Conservation (phyloP, 1,140 invertebrate species). For the Orchesella cincta region DNA sequence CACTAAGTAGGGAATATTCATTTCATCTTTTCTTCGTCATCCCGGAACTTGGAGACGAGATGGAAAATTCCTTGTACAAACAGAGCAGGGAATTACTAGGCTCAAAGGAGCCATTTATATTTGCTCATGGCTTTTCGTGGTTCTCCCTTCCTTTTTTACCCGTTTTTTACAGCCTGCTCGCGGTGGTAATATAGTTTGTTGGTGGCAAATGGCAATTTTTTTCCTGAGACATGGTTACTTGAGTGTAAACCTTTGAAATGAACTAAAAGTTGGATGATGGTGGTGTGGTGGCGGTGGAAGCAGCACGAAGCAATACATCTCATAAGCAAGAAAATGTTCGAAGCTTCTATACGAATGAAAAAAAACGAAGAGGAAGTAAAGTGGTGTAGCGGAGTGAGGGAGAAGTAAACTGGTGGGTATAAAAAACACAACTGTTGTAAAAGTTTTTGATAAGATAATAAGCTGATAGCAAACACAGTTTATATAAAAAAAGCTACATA, state of each 20-base stretch:
- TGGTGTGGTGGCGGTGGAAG: not conserved
- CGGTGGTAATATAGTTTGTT: not conserved
- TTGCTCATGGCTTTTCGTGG: slow-evolving; percentile 28
- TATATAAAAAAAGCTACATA: too few species aligned
- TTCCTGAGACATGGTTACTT: not conserved
- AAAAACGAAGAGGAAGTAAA: not conserved
- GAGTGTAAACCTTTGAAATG: not conserved
- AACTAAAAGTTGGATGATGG: not conserved
- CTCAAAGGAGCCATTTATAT: slow-evolving; percentile 28
- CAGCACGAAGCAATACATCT: not conserved
- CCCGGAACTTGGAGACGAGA: slow-evolving; percentile 13
- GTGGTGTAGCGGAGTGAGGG: not conserved
- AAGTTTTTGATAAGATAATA: not conserved
- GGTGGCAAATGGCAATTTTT: slow-evolving; percentile 18
- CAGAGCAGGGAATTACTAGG: slow-evolving; percentile 13
- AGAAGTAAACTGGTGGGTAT: not conserved
- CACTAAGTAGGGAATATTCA: too few species aligned
- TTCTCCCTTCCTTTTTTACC: not conserved
- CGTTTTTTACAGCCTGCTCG: too few species aligned
- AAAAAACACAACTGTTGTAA: not conserved
- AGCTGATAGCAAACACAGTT: not conserved
- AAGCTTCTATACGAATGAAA: not conserved
- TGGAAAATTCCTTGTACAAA: slow-evolving; percentile 27
- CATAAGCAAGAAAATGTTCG: not conserved
- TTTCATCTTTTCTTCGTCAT: not conserved